These are phyloP conservation scores for Craseonycteris thonglongyai DNA, from an alignment of 2,113 vertebrate species.

Conservation along the genomic window DNA sequence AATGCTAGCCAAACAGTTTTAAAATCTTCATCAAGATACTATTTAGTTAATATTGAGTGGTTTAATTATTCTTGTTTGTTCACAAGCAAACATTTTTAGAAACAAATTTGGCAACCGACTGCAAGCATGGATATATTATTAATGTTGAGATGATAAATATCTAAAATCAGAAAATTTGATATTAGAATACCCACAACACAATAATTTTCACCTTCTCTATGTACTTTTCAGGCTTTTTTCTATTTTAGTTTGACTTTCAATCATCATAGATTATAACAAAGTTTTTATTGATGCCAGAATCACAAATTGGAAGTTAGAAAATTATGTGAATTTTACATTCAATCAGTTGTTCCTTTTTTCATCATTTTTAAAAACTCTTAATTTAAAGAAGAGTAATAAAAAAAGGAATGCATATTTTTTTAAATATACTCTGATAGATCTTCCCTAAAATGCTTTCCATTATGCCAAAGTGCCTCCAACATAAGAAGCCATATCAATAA, in stretches of 20 bases:
- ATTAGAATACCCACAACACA: background rate
- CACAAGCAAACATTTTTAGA: conserved; percentile 3
- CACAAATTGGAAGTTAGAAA: background rate
- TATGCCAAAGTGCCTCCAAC: background rate
- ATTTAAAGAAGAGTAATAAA: background rate
- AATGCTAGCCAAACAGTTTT: conserved; percentile 52
- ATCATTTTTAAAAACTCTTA: background rate
- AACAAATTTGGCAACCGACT: conserved; percentile 31
- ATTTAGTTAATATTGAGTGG: conserved; percentile 61
- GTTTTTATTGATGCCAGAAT: background rate
- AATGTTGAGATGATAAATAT: background rate
- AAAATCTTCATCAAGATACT: conserved; percentile 54
- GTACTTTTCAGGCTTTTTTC: background rate
- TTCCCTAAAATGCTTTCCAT: background rate
- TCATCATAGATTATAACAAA: background rate
- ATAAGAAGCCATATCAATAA: background rate
- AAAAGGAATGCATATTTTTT: background rate
- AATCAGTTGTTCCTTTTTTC: background rate
- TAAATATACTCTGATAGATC: background rate
- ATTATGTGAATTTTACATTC: background rate
- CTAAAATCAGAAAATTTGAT: background rate
- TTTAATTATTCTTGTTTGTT: conserved; percentile 40
- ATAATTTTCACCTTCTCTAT: background rate
- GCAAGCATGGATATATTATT: background rate
- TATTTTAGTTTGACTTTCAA: background rate